Conservation (phyloP, 2,888 invertebrate species). For the Orchesellides sinensis region DNA sequence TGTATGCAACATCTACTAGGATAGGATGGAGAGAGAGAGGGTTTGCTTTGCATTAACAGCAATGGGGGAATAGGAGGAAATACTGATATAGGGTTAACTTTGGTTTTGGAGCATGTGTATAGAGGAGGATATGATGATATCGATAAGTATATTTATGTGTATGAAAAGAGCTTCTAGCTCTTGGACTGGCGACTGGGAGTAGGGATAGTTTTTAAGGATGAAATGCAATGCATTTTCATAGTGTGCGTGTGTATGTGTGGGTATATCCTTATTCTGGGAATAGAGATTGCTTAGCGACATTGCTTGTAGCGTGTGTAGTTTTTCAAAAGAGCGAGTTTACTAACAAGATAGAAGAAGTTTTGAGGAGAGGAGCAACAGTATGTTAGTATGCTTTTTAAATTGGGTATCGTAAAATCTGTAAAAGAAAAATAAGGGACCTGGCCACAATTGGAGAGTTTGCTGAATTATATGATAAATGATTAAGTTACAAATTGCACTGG, state of each 20-base stretch:
- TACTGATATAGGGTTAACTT: too few species aligned
- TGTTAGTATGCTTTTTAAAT: too few species aligned
- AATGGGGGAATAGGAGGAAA: too few species aligned
- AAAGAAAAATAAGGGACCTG: background rate
- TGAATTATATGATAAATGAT: too few species aligned
- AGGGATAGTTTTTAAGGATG: constrained; percentile 8
- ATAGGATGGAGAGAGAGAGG: background rate
- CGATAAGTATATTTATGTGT: background rate
- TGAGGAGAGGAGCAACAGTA: constrained; percentile 35
- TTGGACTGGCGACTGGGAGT: too few species aligned
- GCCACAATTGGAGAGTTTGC: too few species aligned
- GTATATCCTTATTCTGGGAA: constrained; percentile 32
- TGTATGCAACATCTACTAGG: background rate
- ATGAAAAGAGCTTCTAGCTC: too few species aligned
- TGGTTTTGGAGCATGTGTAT: background rate
- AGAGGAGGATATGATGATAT: background rate
- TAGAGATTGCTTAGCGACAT: constrained; percentile 4
- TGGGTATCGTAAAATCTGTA: background rate
- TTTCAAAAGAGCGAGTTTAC: too few species aligned
- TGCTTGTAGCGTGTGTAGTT: background rate
- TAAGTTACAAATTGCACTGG: too few species aligned
- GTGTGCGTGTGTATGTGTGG: too few species aligned
- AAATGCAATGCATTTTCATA: background rate
- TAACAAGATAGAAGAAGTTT: constrained; percentile 22
- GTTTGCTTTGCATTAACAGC: too few species aligned